Percentiles rank a stretch among this genome's conserved stretches.
These are phyloP conservation scores for Tiliacea aurago DNA, from an alignment of 2,888 invertebrate genomes.

Conservation along the genomic window DNA sequence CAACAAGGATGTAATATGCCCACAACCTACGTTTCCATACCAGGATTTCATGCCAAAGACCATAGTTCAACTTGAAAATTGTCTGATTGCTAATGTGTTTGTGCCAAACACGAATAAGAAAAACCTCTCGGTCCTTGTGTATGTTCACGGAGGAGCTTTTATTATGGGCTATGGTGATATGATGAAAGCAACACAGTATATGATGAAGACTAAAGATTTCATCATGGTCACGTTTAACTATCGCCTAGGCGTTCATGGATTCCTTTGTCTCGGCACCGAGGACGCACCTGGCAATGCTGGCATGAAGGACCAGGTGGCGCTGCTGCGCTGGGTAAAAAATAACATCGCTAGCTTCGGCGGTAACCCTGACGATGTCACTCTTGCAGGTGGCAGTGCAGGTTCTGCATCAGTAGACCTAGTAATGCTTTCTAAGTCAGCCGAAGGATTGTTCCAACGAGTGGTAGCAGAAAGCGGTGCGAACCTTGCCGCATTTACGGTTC, in stretches of 20 bases:
- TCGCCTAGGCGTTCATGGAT: slow-evolving; percentile 71
- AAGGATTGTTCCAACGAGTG: slow-evolving; percentile 33
- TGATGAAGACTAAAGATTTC: slow-evolving; percentile 36
- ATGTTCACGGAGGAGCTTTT: slow-evolving; percentile 70
- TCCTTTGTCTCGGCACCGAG: slow-evolving; percentile 73
- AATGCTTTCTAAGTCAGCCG: slow-evolving; percentile 30
- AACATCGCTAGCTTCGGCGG: slow-evolving; percentile 78
- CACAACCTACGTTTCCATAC: slow-evolving; percentile 13
- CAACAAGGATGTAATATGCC: slow-evolving; percentile 47
- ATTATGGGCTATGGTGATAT: slow-evolving; percentile 18
- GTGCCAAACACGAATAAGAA: slow-evolving; percentile 66
- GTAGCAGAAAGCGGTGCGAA: slow-evolving; percentile 39
- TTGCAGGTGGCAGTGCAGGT: slow-evolving; percentile 29
- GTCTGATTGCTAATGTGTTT: slow-evolving; percentile 67
- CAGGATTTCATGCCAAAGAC: background rate
- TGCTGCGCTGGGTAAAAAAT: slow-evolving; percentile 72
- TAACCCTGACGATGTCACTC: slow-evolving; percentile 74
- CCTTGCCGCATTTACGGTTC: slow-evolving; percentile 33
- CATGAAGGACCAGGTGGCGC: slow-evolving; percentile 71
- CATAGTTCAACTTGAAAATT: slow-evolving; percentile 54
- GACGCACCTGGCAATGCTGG: slow-evolving; percentile 73
- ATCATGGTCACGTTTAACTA: slow-evolving; percentile 69
- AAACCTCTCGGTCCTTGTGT: slow-evolving; percentile 69
- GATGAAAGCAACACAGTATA: background rate
- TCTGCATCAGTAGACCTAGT: slow-evolving; percentile 20